Conservation (phyloP, 2,888 invertebrate species). For the Leptinotarsa tumamoca region DNA sequence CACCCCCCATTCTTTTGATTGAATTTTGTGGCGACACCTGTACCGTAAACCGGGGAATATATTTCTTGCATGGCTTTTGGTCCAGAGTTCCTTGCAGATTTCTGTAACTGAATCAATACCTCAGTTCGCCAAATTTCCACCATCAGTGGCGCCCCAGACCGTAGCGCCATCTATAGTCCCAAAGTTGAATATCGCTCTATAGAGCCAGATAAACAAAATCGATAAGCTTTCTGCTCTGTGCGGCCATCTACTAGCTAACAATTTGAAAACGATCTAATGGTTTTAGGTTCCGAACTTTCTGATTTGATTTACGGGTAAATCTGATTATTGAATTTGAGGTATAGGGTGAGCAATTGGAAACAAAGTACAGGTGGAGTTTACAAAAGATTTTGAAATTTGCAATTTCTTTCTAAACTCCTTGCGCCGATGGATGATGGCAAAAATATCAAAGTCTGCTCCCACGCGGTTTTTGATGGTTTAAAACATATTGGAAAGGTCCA, state of each 20-base stretch:
- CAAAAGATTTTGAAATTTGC: too few species aligned
- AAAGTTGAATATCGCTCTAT: not conserved
- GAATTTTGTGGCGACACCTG: constrained; percentile 1
- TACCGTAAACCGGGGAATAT: not conserved
- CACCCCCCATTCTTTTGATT: not conserved
- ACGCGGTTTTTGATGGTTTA: too few species aligned
- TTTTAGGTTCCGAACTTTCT: not conserved
- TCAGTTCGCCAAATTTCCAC: not conserved
- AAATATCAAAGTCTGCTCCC: too few species aligned
- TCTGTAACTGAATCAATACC: constrained; percentile 18
- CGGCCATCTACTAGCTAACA: not conserved
- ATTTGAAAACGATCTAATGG: not conserved
- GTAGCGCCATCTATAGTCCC: constrained; percentile 1
- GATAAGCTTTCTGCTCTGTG: not conserved
- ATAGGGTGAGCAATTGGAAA: too few species aligned
- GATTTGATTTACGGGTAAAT: not conserved
- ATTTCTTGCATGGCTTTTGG: not conserved
- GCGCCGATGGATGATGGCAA: too few species aligned
- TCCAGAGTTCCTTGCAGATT: not conserved
- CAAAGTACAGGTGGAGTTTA: too few species aligned
- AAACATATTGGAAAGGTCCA: too few species aligned
- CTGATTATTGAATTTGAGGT: too few species aligned
- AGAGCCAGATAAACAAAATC: not conserved
- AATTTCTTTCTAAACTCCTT: too few species aligned
- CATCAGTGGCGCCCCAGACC: not conserved